Conservation (phyloP, 35 echinoderm and acorn worm genomes). For the Eucidaris tribuloides region DNA sequence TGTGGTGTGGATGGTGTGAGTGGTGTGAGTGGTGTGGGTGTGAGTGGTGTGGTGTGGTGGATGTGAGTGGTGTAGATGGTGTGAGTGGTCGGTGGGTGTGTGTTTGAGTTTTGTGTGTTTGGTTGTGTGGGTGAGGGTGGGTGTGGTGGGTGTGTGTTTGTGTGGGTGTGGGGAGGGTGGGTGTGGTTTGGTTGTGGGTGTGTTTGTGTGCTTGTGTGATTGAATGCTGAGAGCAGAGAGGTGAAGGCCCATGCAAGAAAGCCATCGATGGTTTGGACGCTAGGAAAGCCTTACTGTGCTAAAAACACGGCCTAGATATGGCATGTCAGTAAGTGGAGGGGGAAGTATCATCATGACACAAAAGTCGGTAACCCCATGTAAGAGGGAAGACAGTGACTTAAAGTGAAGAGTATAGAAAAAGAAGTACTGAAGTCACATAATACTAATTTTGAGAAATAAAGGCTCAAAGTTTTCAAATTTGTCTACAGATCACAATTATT, state of each 20-base stretch:
- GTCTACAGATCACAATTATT: too few relatives aligned
- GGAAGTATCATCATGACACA: too few relatives aligned
- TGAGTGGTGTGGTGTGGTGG: too few relatives aligned
- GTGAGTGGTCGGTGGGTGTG: neutral
- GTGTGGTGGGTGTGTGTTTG: neutral
- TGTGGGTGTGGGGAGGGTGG: neutral
- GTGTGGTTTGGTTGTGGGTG: too few relatives aligned
- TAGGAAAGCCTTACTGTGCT: slow-evolving; percentile 61
- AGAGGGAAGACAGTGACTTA: too few relatives aligned
- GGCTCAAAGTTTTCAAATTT: too few relatives aligned
- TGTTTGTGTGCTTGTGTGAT: neutral
- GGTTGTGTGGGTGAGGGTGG: neutral
- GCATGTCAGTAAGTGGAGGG: slow-evolving; percentile 16
- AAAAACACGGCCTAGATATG: slow-evolving; percentile 61
- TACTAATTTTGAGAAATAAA: too few relatives aligned
- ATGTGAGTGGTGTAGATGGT: neutral
- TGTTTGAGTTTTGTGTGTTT: neutral
- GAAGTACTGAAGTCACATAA: too few relatives aligned
- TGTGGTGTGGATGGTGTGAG: too few relatives aligned
- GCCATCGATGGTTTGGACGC: slow-evolving; percentile 78
- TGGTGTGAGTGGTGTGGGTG: too few relatives aligned
- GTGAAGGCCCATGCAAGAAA: slow-evolving; percentile 88
- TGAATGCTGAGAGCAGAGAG: slow-evolving; percentile 38
- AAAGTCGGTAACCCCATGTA: too few relatives aligned
- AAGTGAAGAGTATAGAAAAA: too few relatives aligned